Percentiles rank a stretch among this genome's conserved stretches.
These are phyloP conservation scores for Sitodiplosis mosellana DNA, from an alignment of 1,140 invertebrate species.

Conservation along the genomic window DNA sequence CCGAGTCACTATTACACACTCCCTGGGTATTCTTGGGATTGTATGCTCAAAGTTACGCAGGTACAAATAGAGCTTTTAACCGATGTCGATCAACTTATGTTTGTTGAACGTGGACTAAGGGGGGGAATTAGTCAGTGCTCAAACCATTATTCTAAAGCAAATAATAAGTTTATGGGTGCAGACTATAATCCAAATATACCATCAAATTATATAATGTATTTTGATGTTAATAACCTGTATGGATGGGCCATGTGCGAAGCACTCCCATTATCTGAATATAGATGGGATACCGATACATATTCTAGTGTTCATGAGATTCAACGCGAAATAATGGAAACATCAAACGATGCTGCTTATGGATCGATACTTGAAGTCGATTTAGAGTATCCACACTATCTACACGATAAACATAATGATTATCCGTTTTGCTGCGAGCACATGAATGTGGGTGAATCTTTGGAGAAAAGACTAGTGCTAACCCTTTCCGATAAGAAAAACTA, in stretches of 20 bases:
- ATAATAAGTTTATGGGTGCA: slow-evolving; percentile 17
- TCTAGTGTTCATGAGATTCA: too few species aligned
- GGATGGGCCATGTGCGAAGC: slow-evolving; percentile 18
- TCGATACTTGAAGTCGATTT: slow-evolving; percentile 26
- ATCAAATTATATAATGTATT: slow-evolving; percentile 18
- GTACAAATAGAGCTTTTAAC: slow-evolving; percentile 18
- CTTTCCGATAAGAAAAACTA: too few species aligned
- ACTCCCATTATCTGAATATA: slow-evolving; percentile 14
- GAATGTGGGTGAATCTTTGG: slow-evolving; percentile 4
- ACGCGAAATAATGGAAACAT: slow-evolving; percentile 9
- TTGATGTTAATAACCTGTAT: slow-evolving; percentile 27
- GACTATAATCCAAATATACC: slow-evolving; percentile 3
- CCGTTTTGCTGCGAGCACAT: slow-evolving; percentile 21
- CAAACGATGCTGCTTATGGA: slow-evolving; percentile 16
- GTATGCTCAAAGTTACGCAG: slow-evolving; percentile 15
- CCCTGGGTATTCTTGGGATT: slow-evolving; percentile 15
- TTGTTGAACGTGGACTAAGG: slow-evolving; percentile 18
- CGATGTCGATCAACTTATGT: slow-evolving; percentile 17
- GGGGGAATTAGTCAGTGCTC: slow-evolving; percentile 8
- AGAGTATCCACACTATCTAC: slow-evolving; percentile 20
- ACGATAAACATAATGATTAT: slow-evolving; percentile 24
- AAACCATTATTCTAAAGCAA: slow-evolving; percentile 12
- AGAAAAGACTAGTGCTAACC: neutral
- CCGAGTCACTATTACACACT: slow-evolving; percentile 1
- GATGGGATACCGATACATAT: slow-evolving; percentile 15